Evolutionary conservation across 1,140 invertebrate species (phyloP), one percentile per base, ranked within the genome.

Genomic region (Vollenhovia emeryi): DNA sequence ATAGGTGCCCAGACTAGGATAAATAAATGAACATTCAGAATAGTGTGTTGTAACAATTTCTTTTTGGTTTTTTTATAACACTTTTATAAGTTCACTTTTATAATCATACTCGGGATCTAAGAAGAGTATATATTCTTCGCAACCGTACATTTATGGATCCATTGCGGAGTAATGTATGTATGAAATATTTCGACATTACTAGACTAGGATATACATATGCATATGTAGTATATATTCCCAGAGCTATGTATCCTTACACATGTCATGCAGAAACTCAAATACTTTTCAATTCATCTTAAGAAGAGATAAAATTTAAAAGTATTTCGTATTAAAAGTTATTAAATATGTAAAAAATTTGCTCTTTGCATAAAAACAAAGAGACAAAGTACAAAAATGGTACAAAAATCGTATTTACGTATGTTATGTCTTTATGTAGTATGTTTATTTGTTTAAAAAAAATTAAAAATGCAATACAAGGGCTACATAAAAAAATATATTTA

Each of bases 321-420:
- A 55, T 36, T 68, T 33, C 1, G 2, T 79, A 80, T 80, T 24
- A 80, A 80, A 80, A n/a, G 36, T 24, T 80, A 55, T 52, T 69
- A 80, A 80, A 80, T 69, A 43, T 3, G 15, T 80, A 3, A 69
- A 80, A 80, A 80, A 80, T 40, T 69, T 24, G 76, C 15, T 30
- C 76, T 69, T 79, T 68, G 76, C 8, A 50, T 52, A 69, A 80
- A 80, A 80, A 57, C 48, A 80, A 80, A 80, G 62, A 80, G 76
- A 30, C 48, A 18, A 69, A 69, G 64, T 80, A 66, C n/a, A 80
- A 48, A 85, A 43, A 59, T 50, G 60, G 68, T 11, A 78, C 76
- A 13, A 33, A 62, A 66, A 24, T 43, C n/a, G 36, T 48, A 75
- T 60, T 76, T 60, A 60, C 8, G 52, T 57, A 62, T 11, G 27